phyloP scores from a whole-genome alignment of 2,113 vertebrate genomes.

The Pluvialis apricaria region DNA sequence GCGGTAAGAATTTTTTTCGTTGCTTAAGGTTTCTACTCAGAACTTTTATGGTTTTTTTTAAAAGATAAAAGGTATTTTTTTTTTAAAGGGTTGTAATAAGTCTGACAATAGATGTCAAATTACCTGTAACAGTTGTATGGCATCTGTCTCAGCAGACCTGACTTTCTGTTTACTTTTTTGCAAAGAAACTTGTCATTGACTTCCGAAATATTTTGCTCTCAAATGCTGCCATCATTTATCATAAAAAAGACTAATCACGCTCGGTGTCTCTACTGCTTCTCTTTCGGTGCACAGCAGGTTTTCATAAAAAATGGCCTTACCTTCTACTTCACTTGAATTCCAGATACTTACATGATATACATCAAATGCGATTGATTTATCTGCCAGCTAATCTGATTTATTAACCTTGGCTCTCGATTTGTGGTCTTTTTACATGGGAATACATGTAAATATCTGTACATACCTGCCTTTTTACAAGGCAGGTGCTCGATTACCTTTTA shows the following conservation, averaged over 20 bases:
- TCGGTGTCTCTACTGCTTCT: background rate
- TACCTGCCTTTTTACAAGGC: too few species aligned
- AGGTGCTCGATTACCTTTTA: background rate
- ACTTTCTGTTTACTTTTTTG: background rate
- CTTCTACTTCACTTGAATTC: background rate
- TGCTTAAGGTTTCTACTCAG: background rate
- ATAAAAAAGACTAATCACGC: background rate
- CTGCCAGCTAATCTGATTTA: background rate
- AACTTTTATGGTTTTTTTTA: background rate
- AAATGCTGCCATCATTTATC: background rate
- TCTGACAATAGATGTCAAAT: background rate
- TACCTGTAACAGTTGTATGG: background rate
- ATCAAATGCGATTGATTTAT: background rate
- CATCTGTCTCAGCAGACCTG: background rate
- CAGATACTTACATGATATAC: background rate
- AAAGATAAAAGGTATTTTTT: background rate
- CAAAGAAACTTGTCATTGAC: background rate
- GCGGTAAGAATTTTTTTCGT: constrained; percentile 72
- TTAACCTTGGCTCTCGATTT: background rate
- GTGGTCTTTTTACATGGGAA: background rate
- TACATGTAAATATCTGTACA: background rate
- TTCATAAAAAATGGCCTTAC: background rate
- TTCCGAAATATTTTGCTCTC: background rate
- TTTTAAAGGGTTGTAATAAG: background rate
- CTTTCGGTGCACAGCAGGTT: background rate